Evolutionary conservation across 2,797 vertebrate species (phyloP).

Genomic region (Coluber constrictor): DNA sequence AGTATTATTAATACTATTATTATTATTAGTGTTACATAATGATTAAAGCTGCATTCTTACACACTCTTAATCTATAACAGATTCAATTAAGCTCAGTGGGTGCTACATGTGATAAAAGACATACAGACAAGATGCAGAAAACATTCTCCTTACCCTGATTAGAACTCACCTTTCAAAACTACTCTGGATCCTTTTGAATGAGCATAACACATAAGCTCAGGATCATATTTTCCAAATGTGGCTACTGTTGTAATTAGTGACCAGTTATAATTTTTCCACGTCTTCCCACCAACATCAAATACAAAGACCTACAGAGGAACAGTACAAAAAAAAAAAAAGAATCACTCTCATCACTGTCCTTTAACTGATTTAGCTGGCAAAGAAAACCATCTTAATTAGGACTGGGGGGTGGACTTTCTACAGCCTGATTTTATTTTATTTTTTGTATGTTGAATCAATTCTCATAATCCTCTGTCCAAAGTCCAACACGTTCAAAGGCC

Average conservation of each 20-base stretch:
- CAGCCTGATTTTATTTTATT: background rate
- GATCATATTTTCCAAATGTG: constrained; percentile 83
- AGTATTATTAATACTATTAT: too few species aligned
- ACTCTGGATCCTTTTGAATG: constrained; percentile 86
- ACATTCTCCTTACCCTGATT: rapidly evolving
- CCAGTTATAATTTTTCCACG: constrained; percentile 92
- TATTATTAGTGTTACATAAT: background rate
- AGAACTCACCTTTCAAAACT: constrained; percentile 85
- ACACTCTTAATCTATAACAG: background rate
- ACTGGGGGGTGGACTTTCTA: background rate
- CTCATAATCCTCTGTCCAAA: background rate
- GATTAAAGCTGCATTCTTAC: background rate
- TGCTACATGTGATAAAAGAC: background rate
- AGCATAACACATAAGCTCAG: constrained; percentile 89
- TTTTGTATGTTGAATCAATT: background rate
- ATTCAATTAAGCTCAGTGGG: background rate
- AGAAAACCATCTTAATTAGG: background rate
- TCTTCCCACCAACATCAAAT: constrained; percentile 84
- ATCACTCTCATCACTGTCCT: background rate
- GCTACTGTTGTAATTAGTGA: constrained; percentile 88
- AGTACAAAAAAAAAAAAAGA: background rate
- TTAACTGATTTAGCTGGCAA: background rate
- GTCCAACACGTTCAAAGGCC: background rate
- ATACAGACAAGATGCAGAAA: background rate
- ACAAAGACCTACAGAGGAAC: constrained; percentile 80